phyloP scores from a whole-genome alignment of 2,888 invertebrate species.

The Aphidoletes aphidimyza region DNA sequence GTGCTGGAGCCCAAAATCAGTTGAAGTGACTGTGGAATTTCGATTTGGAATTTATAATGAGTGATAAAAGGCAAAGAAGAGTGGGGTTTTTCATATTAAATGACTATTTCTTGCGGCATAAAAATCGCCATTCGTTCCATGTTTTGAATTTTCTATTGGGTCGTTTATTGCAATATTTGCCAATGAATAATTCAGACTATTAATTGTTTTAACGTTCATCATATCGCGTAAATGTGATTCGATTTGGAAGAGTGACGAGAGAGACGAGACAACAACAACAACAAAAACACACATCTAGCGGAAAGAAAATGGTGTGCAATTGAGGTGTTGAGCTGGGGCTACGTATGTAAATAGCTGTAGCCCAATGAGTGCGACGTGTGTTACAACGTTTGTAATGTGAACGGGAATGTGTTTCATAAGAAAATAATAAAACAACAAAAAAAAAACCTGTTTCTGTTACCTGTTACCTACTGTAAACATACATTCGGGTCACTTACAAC shows the following conservation, averaged over 20 bases:
- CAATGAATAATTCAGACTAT: constrained; percentile 16
- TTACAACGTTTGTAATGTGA: constrained; percentile 49
- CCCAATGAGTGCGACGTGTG: constrained; percentile 12
- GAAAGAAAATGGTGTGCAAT: constrained; percentile 43
- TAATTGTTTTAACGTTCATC: not conserved
- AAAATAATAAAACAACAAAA: too few relatives aligned
- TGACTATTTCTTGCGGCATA: not conserved
- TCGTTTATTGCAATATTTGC: not conserved
- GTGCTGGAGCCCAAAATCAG: not conserved
- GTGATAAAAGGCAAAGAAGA: not conserved
- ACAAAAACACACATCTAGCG: not conserved
- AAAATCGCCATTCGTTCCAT: not conserved
- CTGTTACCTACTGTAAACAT: constrained; percentile 39
- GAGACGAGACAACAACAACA: not conserved
- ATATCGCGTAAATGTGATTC: not conserved
- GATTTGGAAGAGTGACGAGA: not conserved
- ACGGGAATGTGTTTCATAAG: constrained; percentile 43
- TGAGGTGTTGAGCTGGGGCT: not conserved
- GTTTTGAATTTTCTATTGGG: not conserved
- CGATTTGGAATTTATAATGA: constrained; percentile 24
- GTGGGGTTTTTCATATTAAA: not conserved
- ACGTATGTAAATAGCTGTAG: constrained; percentile 25
- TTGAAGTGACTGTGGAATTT: constrained; percentile 16
- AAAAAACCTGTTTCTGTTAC: constrained; percentile 39
- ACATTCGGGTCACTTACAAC: constrained; percentile 46